Evolutionary conservation across 1,140 invertebrate genomes (phyloP).

Genomic region (Trichoplusia ni): DNA sequence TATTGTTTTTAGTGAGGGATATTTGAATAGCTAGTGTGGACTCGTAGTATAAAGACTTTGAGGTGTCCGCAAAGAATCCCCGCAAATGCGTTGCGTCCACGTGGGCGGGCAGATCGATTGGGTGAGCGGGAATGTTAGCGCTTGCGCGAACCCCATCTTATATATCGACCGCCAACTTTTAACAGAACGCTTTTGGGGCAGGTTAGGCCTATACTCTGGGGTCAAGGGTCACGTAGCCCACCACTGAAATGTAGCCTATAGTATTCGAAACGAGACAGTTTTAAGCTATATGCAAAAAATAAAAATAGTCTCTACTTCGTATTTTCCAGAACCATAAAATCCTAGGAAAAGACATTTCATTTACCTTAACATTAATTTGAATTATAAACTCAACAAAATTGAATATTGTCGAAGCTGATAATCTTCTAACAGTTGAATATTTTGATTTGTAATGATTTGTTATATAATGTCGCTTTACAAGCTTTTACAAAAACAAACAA

Average conservation of each 20-base stretch:
- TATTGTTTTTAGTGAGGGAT: constrained; percentile 9
- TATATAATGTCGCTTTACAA: constrained; percentile 4
- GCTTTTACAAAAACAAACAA: not conserved
- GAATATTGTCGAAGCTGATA: too few species aligned
- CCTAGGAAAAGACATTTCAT: too few species aligned
- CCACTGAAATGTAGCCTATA: constrained; percentile 47
- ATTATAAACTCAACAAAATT: too few species aligned
- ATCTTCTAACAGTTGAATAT: too few species aligned
- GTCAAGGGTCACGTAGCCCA: constrained; percentile 76
- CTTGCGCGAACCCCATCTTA: constrained; percentile 68
- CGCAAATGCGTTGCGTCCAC: constrained; percentile 77
- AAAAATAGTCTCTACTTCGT: too few species aligned
- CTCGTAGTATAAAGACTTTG: constrained; percentile 38
- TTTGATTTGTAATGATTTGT: too few species aligned
- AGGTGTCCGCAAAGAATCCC: constrained; percentile 67
- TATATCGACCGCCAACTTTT: constrained; percentile 75
- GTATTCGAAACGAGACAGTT: constrained; percentile 30
- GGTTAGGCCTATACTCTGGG: constrained; percentile 78
- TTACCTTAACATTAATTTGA: too few species aligned
- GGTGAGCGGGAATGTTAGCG: constrained; percentile 50
- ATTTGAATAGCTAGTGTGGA: constrained; percentile 27
- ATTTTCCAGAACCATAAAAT: too few species aligned
- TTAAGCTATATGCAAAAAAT: too few species aligned
- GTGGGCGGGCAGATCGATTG: constrained; percentile 76
- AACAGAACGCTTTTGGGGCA: constrained; percentile 76